Percentiles rank a stretch among this genome's conserved stretches.
phyloP scores from a whole-genome alignment of 2,113 vertebrate genomes.

The western clawed frog (Xenopus tropicalis) region DNA sequence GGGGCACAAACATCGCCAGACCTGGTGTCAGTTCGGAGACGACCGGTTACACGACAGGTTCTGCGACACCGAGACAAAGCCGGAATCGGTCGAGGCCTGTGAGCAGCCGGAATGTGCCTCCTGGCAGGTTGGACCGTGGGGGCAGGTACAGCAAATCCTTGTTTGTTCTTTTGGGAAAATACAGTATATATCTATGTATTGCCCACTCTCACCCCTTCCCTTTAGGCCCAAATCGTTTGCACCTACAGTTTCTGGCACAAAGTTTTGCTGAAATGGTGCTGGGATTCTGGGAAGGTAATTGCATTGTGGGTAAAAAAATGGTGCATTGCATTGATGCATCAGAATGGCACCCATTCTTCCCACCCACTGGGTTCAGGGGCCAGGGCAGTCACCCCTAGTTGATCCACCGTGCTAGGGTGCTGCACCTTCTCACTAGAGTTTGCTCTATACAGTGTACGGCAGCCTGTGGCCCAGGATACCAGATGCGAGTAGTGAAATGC shows the following conservation, averaged over 20 bases:
- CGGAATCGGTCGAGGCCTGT: slow-evolving; percentile 79
- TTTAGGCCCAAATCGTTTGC: background rate
- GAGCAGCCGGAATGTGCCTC: slow-evolving; percentile 94
- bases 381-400: no score
- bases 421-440: no score
- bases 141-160: slow-evolving; percentile 81
- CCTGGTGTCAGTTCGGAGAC: slow-evolving; percentile 94
- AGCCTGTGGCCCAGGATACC: slow-evolving; percentile 92
- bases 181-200: no score
- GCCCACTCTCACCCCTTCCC: slow-evolving; percentile 42
- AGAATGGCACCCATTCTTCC: no score
- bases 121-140: slow-evolving; percentile 96
- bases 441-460: slow-evolving; percentile 83
- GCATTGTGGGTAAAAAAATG: no score
- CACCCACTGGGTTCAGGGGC: no score
- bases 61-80: slow-evolving; percentile 79
- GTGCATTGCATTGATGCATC: no score
- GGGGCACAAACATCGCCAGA: slow-evolving; percentile 90
- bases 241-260: background rate
- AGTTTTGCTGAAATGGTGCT: no score
- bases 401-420: no score
- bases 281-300: no score
- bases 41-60: slow-evolving; percentile 79
- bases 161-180: slow-evolving; percentile 37
- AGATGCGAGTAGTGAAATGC: slow-evolving; percentile 91